Conservation (phyloP, 2,797 vertebrate species). For the Sparidentex hasta region DNA sequence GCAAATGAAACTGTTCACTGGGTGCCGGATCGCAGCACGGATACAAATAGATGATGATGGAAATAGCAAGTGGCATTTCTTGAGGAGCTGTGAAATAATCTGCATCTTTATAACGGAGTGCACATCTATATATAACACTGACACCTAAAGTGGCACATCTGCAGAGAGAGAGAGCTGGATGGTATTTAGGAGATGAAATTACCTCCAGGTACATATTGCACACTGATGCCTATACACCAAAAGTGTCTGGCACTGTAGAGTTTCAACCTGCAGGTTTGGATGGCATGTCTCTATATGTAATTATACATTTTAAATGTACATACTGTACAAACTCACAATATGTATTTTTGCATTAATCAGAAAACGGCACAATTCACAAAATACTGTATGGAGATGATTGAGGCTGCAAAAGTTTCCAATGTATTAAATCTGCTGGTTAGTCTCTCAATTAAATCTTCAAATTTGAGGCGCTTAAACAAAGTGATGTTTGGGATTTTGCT, state of each 20-base stretch:
- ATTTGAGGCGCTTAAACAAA: not conserved
- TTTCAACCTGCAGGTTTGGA: not conserved
- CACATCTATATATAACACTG: slow-evolving; percentile 14
- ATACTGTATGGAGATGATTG: not conserved
- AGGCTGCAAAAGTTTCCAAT: not conserved
- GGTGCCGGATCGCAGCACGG: not conserved
- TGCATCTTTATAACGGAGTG: not conserved
- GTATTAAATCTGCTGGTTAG: not conserved
- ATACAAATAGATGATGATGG: not conserved
- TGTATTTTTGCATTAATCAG: slow-evolving; percentile 14
- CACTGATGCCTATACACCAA: slow-evolving; percentile 7
- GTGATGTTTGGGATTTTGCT: not conserved
- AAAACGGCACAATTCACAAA: slow-evolving; percentile 11
- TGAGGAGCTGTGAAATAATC: slow-evolving; percentile 2
- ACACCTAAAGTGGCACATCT: slow-evolving; percentile 26
- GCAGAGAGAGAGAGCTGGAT: slow-evolving; percentile 6
- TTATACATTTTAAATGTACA: slow-evolving; percentile 12
- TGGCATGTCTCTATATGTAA: not conserved
- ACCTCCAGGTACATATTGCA: not conserved
- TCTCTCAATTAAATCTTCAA: not conserved
- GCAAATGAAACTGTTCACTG: not conserved
- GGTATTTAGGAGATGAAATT: not conserved
- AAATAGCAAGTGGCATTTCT: slow-evolving; percentile 10
- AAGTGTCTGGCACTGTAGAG: not conserved
- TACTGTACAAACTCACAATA: slow-evolving; percentile 30